Evolutionary conservation across 2,797 vertebrate species (phyloP).

Genomic region (Chrysocyon brachyurus): DNA sequence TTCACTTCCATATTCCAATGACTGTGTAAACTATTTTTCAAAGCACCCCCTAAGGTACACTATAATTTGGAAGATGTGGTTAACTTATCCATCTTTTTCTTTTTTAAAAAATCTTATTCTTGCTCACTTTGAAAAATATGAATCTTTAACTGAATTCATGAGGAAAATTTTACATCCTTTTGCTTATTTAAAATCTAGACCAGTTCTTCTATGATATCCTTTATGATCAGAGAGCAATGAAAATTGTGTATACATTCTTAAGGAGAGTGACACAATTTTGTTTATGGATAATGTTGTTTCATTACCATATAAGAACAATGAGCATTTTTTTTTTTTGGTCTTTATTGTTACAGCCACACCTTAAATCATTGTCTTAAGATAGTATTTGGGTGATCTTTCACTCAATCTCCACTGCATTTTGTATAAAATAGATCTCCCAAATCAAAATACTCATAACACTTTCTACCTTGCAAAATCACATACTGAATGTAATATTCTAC

Average conservation of each 20-base stretch:
- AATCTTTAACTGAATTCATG: constrained; percentile 45
- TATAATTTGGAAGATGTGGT: constrained; percentile 50
- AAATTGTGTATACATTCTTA: not conserved
- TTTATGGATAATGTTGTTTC: not conserved
- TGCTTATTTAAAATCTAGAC: not conserved
- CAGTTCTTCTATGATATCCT: not conserved
- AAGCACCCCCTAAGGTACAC: constrained; percentile 43
- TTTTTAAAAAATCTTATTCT: not conserved
- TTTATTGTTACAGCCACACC: not conserved
- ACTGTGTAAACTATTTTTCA: constrained; percentile 71
- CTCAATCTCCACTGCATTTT: not conserved
- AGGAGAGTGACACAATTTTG: not conserved
- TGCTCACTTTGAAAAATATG: constrained; percentile 1
- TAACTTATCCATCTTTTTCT: constrained; percentile 42
- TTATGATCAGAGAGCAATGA: not conserved
- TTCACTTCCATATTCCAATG: constrained; percentile 60
- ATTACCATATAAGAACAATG: not conserved
- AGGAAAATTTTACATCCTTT: not conserved
- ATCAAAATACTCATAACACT: not conserved
- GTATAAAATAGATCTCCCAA: not conserved
- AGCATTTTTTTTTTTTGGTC: constrained; percentile 15
- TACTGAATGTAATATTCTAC: not conserved
- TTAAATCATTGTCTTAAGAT: constrained; percentile 29
- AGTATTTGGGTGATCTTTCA: not conserved
- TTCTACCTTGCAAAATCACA: not conserved